Percentiles rank a stretch among this genome's conserved stretches.
phyloP scores from a whole-genome alignment of 2,888 invertebrate species.

The Agrochola circellaris region DNA sequence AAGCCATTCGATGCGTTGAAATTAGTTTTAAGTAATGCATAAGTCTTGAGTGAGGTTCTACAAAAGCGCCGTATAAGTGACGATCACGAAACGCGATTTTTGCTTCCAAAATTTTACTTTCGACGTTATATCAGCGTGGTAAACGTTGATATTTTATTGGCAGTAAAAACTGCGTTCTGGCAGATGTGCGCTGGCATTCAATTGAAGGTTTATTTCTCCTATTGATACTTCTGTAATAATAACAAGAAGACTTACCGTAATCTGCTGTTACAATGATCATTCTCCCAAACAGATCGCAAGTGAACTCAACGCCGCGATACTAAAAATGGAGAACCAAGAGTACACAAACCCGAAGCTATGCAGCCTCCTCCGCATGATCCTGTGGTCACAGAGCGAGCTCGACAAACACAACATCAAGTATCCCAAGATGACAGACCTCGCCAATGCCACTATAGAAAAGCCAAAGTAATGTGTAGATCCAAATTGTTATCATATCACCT shows the following conservation, averaged over 20 bases:
- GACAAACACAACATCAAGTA: conserved; percentile 98
- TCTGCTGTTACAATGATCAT: not conserved
- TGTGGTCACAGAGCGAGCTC: conserved; percentile 99
- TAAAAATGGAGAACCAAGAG: conserved; percentile 97
- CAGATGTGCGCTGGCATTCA: not conserved
- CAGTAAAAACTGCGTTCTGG: not conserved
- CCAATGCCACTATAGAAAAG: conserved; percentile 95
- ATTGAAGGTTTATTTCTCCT: too few species aligned
- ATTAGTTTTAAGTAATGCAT: not conserved
- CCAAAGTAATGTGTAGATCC: conserved; percentile 88
- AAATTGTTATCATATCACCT: conserved; percentile 52
- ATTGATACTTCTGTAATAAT: not conserved
- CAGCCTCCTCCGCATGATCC: conserved; percentile 96
- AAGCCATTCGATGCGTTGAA: not conserved
- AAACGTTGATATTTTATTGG: not conserved
- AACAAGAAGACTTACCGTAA: not conserved
- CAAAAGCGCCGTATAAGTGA: not conserved
- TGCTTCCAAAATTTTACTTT: not conserved
- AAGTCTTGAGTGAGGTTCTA: not conserved
- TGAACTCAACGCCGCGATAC: conserved; percentile 99
- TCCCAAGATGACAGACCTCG: conserved; percentile 98
- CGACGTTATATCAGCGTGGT: not conserved
- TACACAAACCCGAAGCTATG: conserved; percentile 97
- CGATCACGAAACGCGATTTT: not conserved
- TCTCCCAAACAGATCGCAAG: conserved; percentile 94